Evolutionary conservation across 2,797 vertebrate genomes (phyloP).

Genomic region (Sebastes hubbsi): DNA sequence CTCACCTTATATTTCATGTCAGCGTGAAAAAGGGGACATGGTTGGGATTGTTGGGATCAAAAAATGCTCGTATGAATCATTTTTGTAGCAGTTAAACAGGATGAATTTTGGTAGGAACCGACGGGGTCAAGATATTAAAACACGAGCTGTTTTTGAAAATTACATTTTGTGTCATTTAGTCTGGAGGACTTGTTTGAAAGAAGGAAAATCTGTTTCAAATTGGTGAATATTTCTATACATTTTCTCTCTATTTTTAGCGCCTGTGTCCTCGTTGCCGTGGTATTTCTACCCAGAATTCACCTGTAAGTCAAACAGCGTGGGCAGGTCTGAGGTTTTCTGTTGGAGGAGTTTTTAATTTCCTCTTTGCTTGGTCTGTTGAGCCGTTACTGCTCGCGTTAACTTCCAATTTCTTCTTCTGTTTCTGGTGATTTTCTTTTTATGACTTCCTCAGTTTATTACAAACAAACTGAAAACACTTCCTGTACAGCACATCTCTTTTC

Average conservation of each 20-base stretch:
- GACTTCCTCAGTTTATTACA: background rate
- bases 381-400: background rate
- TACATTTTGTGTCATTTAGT: too few species aligned
- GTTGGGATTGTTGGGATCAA: too few species aligned
- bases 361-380: background rate
- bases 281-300: background rate
- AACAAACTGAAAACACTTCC: background rate
- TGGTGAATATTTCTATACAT: background rate
- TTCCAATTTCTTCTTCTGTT: background rate
- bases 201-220: too few species aligned
- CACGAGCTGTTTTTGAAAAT: too few species aligned
- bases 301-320: background rate
- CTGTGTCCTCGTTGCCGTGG: background rate
- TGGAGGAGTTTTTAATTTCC: background rate
- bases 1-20: background rate
- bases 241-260: background rate
- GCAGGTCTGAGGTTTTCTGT: background rate
- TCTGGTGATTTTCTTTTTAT: background rate
- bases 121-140: too few species aligned
- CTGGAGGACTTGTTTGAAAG: too few species aligned
- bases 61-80: too few species aligned
- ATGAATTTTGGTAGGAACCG: too few species aligned
- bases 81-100: too few species aligned
- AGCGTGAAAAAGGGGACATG: background rate
- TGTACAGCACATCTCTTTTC: background rate